A percentile compares a stretch with the other conserved stretches of the same genome.
These are phyloP conservation scores for Aphaenogaster ashmeadi DNA, from an alignment of 1,140 invertebrate species.

Conservation along the genomic window DNA sequence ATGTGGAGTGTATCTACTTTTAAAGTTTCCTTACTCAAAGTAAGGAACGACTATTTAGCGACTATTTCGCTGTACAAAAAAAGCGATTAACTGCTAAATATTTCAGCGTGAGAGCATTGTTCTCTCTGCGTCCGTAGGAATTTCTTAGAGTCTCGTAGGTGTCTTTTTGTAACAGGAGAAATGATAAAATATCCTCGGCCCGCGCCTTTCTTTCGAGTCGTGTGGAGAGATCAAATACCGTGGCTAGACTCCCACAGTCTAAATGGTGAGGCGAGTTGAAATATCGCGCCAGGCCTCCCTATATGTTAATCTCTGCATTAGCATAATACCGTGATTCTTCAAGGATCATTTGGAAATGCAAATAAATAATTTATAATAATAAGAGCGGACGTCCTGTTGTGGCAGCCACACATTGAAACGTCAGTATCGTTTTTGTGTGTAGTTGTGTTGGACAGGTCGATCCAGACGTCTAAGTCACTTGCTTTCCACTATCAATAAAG, in stretches of 20 bases:
- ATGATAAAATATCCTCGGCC: slow-evolving; percentile 76
- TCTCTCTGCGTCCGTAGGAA: slow-evolving; percentile 61
- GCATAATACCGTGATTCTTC: slow-evolving; percentile 88
- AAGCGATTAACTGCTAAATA: slow-evolving; percentile 52
- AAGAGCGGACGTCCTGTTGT: slow-evolving; percentile 80
- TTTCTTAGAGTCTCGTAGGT: slow-evolving; percentile 58
- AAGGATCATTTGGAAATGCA: slow-evolving; percentile 87
- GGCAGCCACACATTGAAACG: slow-evolving; percentile 73
- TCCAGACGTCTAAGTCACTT: slow-evolving; percentile 69
- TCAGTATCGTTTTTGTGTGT: slow-evolving; percentile 58
- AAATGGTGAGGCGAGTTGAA: slow-evolving; percentile 83
- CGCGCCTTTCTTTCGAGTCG: slow-evolving; percentile 77
- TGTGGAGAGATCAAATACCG: slow-evolving; percentile 76
- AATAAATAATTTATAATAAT: slow-evolving; percentile 88
- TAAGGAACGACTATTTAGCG: background rate
- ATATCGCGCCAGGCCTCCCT: slow-evolving; percentile 85
- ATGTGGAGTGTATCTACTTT: background rate
- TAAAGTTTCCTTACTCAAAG: background rate
- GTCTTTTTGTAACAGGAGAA: slow-evolving; percentile 72
- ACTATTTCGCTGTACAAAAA: background rate
- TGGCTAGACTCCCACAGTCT: slow-evolving; percentile 77
- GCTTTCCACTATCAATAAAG: slow-evolving; percentile 67
- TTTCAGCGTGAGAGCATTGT: slow-evolving; percentile 69
- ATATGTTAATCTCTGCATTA: slow-evolving; percentile 87
- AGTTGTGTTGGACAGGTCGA: slow-evolving; percentile 64